These are phyloP conservation scores for Pardalotus punctatus DNA, from an alignment of 2,113 vertebrate species.

Conservation along the genomic window DNA sequence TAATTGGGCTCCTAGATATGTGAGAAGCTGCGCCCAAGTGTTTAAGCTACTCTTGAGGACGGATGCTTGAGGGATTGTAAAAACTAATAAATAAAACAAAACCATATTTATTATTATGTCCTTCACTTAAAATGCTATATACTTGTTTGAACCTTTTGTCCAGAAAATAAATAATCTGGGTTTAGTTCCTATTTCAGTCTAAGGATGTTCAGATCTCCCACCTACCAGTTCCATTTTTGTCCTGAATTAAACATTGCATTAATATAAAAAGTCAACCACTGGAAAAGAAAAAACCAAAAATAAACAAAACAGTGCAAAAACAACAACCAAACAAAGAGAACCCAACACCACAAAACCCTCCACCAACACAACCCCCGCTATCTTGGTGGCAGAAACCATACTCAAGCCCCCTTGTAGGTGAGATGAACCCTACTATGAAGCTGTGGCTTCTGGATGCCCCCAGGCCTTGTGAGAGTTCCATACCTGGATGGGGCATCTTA, in stretches of 20 bases:
- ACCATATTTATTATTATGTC: background rate
- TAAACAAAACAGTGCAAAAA: background rate
- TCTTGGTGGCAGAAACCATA: background rate
- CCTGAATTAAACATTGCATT: background rate
- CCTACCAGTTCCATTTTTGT: background rate
- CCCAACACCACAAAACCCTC: rapidly evolving
- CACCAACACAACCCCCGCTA: rapidly evolving
- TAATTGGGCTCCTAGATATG: background rate
- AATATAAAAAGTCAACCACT: background rate
- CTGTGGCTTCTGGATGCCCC: background rate
- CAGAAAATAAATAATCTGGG: background rate
- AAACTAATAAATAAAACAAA: background rate
- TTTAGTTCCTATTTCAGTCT: background rate
- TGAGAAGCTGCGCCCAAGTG: background rate
- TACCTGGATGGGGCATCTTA: too few species aligned
- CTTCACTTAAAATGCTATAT: background rate
- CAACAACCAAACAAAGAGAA: rapidly evolving
- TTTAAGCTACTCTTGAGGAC: background rate
- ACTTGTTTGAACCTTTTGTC: background rate
- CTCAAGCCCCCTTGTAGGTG: background rate
- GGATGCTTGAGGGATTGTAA: background rate
- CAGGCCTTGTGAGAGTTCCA: too few species aligned
- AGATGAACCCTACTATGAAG: background rate
- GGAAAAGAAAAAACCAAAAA: background rate
- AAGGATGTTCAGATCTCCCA: background rate